Evolutionary conservation across 2,113 vertebrate species (phyloP).

Genomic region (Oreochromis tanganicae): DNA sequence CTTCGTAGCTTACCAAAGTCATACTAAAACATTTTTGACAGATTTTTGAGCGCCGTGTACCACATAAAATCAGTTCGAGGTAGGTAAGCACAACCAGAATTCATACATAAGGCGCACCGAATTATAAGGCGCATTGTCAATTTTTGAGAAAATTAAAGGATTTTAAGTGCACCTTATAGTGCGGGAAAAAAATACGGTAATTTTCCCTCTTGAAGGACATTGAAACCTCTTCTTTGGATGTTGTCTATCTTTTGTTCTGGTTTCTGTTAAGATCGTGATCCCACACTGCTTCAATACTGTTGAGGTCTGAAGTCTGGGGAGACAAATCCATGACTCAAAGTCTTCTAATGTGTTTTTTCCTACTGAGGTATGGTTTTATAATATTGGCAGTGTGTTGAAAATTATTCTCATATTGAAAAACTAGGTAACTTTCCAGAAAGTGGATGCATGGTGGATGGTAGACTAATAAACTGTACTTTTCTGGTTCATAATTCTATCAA

Average conservation of each 20-base stretch:
- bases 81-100: neutral
- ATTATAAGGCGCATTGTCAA: rapidly evolving
- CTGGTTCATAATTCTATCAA: neutral
- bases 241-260: neutral
- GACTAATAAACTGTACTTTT: neutral
- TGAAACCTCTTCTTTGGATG: neutral
- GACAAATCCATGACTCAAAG: neutral
- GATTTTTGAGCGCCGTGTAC: neutral
- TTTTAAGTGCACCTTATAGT: neutral
- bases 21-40: neutral
- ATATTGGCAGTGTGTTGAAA: neutral
- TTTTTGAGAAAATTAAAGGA: neutral
- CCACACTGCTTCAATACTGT: neutral
- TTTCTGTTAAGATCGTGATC: neutral
- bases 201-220: neutral
- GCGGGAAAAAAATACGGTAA: rapidly evolving
- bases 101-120: rapidly evolving
- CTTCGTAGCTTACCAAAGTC: neutral
- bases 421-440: neutral
- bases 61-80: rapidly evolving
- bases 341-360: neutral
- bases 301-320: neutral
- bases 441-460: neutral
- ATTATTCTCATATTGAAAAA: neutral
- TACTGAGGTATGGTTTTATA: neutral